A percentile compares a stretch with the other conserved stretches of the same genome.
phyloP scores from a whole-genome alignment of 2,797 vertebrate genomes.

The Silurus lanzhouensis region DNA sequence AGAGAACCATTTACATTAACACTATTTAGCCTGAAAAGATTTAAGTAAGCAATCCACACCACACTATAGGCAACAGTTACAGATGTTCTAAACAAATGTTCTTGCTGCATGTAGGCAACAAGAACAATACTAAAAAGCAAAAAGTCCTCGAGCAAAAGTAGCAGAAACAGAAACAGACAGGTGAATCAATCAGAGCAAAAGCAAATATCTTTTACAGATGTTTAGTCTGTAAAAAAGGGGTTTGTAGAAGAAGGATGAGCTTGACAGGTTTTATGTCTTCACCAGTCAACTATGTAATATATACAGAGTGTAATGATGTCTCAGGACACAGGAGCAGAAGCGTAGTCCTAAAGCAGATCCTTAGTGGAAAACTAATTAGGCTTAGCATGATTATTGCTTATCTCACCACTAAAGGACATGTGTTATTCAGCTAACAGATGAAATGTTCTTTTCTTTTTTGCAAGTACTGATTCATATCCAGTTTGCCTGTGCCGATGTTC shows the following conservation, averaged over 20 bases:
- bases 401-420: slow-evolving; percentile 72
- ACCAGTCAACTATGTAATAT: slow-evolving; percentile 67
- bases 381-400: slow-evolving; percentile 70
- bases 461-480: slow-evolving; percentile 23
- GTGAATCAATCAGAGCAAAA: slow-evolving; percentile 65
- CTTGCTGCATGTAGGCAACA: slow-evolving; percentile 18
- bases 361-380: slow-evolving; percentile 68
- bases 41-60: neutral
- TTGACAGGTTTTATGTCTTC: slow-evolving; percentile 77
- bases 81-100: neutral
- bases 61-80: neutral
- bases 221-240: slow-evolving; percentile 56
- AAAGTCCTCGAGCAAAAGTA: slow-evolving; percentile 19
- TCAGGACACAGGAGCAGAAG: slow-evolving; percentile 72
- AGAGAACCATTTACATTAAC: neutral
- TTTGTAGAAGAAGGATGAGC: slow-evolving; percentile 67
- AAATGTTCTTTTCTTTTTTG: slow-evolving; percentile 17
- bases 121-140: neutral
- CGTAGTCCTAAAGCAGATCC: slow-evolving; percentile 63
- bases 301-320: slow-evolving; percentile 73
- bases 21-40: slow-evolving; percentile 3
- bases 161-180: slow-evolving; percentile 52
- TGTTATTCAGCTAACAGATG: slow-evolving; percentile 70
- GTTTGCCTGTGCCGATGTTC: slow-evolving; percentile 26
- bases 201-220: slow-evolving; percentile 58